phyloP scores from a whole-genome alignment of 2,888 invertebrate genomes.

The Nesidiocoris tenuis region DNA sequence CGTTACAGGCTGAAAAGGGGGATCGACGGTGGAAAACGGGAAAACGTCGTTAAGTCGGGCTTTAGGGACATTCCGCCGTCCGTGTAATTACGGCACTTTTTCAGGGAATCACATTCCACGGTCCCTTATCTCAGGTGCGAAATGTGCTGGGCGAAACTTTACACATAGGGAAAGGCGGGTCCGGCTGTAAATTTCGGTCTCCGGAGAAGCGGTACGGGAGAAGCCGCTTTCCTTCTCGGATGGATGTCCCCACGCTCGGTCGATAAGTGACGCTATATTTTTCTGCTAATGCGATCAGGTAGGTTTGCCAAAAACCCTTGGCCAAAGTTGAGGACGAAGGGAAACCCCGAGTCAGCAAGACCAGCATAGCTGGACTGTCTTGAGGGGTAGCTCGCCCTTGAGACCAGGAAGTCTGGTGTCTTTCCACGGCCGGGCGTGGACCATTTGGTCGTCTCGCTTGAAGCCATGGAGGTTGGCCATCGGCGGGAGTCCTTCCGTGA shows the following conservation, averaged over 20 bases:
- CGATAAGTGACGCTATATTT: conserved; percentile 42
- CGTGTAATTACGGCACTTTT: neutral
- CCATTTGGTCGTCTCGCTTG: neutral
- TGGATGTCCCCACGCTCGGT: conserved; percentile 21
- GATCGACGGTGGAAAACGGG: neutral
- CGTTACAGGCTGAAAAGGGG: neutral
- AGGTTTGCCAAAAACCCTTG: conserved; percentile 33
- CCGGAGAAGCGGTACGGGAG: conserved; percentile 4
- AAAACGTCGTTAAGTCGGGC: neutral
- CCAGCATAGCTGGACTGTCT: neutral
- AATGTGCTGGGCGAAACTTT: neutral
- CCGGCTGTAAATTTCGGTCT: conserved; percentile 29
- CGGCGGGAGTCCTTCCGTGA: conserved; percentile 1
- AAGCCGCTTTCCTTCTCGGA: conserved; percentile 13
- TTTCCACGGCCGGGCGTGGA: neutral
- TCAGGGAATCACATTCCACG: neutral
- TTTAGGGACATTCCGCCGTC: neutral
- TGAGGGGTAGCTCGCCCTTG: neutral
- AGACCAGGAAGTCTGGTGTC: neutral
- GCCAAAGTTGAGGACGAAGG: neutral
- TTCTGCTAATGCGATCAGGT: conserved; percentile 42
- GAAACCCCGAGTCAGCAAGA: conserved; percentile 20
- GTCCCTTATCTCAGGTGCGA: neutral
- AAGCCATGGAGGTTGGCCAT: too few species aligned
- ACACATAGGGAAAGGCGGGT: neutral